These are phyloP conservation scores for Orthosia cruda DNA, from an alignment of 2,888 invertebrate genomes.

Conservation along the genomic window DNA sequence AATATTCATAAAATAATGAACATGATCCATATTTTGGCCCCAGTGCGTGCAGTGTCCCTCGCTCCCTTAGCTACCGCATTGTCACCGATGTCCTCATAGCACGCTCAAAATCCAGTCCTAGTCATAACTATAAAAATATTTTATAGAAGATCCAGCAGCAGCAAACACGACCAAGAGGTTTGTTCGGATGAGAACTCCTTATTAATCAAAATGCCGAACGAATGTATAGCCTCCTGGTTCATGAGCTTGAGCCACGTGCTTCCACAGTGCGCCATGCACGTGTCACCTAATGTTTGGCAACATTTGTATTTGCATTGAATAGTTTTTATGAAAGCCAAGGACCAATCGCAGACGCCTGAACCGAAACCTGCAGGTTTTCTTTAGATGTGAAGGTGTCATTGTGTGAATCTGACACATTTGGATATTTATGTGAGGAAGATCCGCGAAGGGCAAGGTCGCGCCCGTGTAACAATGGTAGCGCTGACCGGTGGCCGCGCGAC, in stretches of 20 bases:
- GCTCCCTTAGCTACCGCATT: neutral
- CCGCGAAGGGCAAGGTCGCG: conserved; percentile 27
- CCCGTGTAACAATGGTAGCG: conserved; percentile 5
- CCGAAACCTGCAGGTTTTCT: conserved; percentile 2
- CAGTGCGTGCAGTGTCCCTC: conserved; percentile 3
- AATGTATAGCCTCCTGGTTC: neutral
- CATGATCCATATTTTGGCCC: neutral
- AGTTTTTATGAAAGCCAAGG: conserved; percentile 7
- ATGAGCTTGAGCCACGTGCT: neutral
- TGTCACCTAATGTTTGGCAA: conserved; percentile 23
- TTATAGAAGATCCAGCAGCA: neutral
- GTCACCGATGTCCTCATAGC: neutral
- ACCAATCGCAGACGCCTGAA: conserved; percentile 5
- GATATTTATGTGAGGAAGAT: conserved; percentile 8
- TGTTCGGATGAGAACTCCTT: neutral
- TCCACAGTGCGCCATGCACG: neutral
- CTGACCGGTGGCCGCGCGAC: conserved; percentile 19
- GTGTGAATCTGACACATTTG: conserved; percentile 25
- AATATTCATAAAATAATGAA: neutral
- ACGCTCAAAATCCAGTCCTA: neutral
- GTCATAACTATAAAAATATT: neutral
- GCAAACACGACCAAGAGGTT: neutral
- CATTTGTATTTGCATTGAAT: no score
- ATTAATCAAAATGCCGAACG: neutral
- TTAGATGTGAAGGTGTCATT: conserved; percentile 7